Conservation (phyloP, 1,140 invertebrate species). For the Hydropsyche tenuis region DNA sequence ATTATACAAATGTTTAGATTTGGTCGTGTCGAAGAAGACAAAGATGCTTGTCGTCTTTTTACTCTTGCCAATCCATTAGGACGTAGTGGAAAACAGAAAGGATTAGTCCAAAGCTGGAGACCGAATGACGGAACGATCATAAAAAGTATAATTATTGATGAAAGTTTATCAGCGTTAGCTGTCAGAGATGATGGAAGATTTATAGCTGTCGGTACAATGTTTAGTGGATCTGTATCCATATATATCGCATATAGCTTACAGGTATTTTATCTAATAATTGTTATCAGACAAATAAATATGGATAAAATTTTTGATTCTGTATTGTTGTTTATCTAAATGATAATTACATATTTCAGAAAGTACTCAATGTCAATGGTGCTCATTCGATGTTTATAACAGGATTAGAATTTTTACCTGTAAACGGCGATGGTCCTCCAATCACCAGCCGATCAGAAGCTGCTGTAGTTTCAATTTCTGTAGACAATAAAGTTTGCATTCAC, state of each 20-base stretch:
- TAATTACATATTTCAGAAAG: slow-evolving; percentile 76
- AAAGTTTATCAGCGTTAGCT: slow-evolving; percentile 84
- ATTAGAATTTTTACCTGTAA: slow-evolving; percentile 84
- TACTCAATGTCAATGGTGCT: slow-evolving; percentile 80
- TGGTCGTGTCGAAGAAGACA: slow-evolving; percentile 72
- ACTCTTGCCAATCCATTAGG: slow-evolving; percentile 81
- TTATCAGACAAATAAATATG: no score
- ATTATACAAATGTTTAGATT: slow-evolving; percentile 63
- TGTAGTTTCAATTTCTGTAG: slow-evolving; percentile 91
- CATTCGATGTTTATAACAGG: slow-evolving; percentile 96
- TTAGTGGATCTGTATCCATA: slow-evolving; percentile 87
- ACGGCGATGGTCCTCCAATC: slow-evolving; percentile 68
- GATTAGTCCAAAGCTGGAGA: slow-evolving; percentile 78
- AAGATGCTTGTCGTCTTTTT: slow-evolving; percentile 74
- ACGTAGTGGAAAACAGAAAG: slow-evolving; percentile 71
- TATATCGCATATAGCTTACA: slow-evolving; percentile 92
- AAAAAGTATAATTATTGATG: slow-evolving; percentile 67
- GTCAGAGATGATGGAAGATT: slow-evolving; percentile 91
- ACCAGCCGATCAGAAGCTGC: slow-evolving; percentile 80
- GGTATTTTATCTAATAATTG: slow-evolving; percentile 59
- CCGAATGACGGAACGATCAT: slow-evolving; percentile 64
- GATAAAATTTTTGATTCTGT: no score
- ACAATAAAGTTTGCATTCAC: slow-evolving; percentile 92
- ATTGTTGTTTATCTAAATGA: no score
- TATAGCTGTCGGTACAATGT: slow-evolving; percentile 91